Conservation (phyloP, 2,888 invertebrate genomes). For the Drosophila neonasuta region DNA sequence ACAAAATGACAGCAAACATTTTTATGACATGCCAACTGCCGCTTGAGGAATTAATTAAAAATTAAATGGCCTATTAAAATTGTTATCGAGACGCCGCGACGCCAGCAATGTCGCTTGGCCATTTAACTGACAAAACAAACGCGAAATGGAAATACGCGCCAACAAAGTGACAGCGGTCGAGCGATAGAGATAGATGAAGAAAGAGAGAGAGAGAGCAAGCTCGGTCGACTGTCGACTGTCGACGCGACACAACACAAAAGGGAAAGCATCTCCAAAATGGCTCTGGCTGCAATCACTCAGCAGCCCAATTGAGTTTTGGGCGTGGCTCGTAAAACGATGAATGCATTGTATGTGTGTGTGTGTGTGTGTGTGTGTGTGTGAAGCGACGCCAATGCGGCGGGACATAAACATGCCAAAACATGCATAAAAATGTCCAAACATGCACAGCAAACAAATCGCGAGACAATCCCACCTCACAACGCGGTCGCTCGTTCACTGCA, state of each 20-base stretch:
- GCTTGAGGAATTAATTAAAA: constrained; percentile 76
- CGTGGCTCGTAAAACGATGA: constrained; percentile 60
- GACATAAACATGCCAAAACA: constrained; percentile 68
- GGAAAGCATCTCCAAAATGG: constrained; percentile 19
- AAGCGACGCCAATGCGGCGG: constrained; percentile 57
- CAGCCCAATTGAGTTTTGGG: constrained; percentile 14
- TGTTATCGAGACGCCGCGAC: constrained; percentile 71
- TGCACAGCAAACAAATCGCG: constrained; percentile 32
- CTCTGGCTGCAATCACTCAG: constrained; percentile 48
- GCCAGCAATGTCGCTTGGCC: constrained; percentile 39
- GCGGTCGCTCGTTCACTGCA: background rate
- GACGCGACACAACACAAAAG: constrained; percentile 1
- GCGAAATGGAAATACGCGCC: constrained; percentile 57
- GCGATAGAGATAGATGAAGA: background rate
- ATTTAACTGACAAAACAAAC: constrained; percentile 67
- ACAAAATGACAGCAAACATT: constrained; percentile 60
- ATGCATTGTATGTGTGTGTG: constrained; percentile 48
- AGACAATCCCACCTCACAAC: background rate
- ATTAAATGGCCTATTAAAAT: constrained; percentile 77
- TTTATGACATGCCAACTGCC: constrained; percentile 73
- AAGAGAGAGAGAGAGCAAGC: background rate
- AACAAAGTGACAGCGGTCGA: background rate
- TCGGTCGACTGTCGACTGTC: too few species aligned
- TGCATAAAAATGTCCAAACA: constrained; percentile 59
- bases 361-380: constrained; percentile 30